Conservation (phyloP, 1,140 invertebrate species). For the Musca vetustissima region DNA sequence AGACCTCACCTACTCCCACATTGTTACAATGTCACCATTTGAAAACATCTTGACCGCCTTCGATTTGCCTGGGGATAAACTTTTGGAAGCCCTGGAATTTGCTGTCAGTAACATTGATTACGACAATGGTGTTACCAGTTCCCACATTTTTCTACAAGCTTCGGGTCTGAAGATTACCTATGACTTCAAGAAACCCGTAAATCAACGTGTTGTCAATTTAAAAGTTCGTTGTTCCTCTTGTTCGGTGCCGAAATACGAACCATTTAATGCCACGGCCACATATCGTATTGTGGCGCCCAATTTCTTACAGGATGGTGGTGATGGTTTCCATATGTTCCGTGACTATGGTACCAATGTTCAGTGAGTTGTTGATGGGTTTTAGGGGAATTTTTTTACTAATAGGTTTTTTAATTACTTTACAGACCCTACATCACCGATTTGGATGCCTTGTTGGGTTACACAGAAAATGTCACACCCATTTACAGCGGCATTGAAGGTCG, state of each 20-base stretch:
- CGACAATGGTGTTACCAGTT: conserved; percentile 53
- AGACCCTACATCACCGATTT: conserved; percentile 41
- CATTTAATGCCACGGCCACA: conserved; percentile 56
- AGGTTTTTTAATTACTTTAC: conserved; percentile 20
- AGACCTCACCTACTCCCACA: conserved; percentile 67
- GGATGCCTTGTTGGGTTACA: conserved; percentile 44
- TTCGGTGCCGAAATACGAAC: conserved; percentile 64
- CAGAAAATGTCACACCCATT: conserved; percentile 34
- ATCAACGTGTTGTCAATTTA: conserved; percentile 61
- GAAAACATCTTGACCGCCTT: conserved; percentile 69
- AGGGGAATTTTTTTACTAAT: neutral
- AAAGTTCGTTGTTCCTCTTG: conserved; percentile 67
- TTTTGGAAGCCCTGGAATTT: conserved; percentile 66
- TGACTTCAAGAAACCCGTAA: conserved; percentile 59
- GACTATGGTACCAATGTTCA: conserved; percentile 39
- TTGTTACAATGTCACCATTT: conserved; percentile 70
- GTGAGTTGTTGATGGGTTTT: conserved; percentile 31
- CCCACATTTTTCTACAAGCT: conserved; percentile 64
- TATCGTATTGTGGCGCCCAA: conserved; percentile 66
- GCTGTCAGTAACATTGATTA: conserved; percentile 54
- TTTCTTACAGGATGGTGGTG: conserved; percentile 70
- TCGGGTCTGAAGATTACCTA: conserved; percentile 59
- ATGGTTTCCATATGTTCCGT: conserved; percentile 60
- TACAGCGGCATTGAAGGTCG: conserved; percentile 15
- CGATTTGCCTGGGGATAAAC: conserved; percentile 64